These are phyloP conservation scores for Stenoptilia bipunctidactyla DNA, from an alignment of 2,888 invertebrate genomes.

Conservation along the genomic window DNA sequence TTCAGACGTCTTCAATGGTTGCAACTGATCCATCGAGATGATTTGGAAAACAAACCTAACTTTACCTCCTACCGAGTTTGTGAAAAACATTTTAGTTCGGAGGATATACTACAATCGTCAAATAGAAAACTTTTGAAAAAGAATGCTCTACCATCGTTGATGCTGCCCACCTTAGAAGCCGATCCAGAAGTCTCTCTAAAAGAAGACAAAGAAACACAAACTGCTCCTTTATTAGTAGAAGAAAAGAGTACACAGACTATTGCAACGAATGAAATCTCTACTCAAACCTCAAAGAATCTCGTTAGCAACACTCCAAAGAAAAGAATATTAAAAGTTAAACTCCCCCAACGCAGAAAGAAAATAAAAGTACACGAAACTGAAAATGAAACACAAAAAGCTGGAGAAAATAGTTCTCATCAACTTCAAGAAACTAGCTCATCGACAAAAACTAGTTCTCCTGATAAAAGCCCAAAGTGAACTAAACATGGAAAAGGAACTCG, in stretches of 20 bases:
- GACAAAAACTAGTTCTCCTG: too few species aligned
- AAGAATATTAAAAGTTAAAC: too few species aligned
- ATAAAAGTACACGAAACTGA: too few species aligned
- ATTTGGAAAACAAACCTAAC: constrained; percentile 17
- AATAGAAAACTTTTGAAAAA: constrained; percentile 13
- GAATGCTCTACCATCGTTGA: constrained; percentile 15
- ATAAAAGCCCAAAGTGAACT: too few species aligned
- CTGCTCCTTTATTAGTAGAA: constrained; percentile 4
- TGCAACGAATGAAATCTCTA: constrained; percentile 9
- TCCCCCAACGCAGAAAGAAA: too few species aligned
- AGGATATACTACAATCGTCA: constrained; percentile 6
- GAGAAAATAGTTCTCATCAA: too few species aligned
- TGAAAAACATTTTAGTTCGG: constrained; percentile 17
- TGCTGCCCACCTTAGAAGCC: constrained; percentile 14
- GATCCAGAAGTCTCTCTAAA: constrained; percentile 7
- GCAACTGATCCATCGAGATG: constrained; percentile 16
- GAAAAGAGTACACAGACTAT: constrained; percentile 12
- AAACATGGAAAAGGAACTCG: too few species aligned
- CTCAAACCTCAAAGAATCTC: constrained; percentile 17
- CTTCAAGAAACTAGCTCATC: too few species aligned
- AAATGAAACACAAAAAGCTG: too few species aligned
- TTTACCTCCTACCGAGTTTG: constrained; percentile 15
- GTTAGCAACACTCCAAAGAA: too few species aligned
- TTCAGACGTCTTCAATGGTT: constrained; percentile 17
- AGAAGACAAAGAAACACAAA: constrained; percentile 12